Base-by-base conservation (phyloP, 2,797 vertebrate genomes). In the Remorina albescens region DNA sequence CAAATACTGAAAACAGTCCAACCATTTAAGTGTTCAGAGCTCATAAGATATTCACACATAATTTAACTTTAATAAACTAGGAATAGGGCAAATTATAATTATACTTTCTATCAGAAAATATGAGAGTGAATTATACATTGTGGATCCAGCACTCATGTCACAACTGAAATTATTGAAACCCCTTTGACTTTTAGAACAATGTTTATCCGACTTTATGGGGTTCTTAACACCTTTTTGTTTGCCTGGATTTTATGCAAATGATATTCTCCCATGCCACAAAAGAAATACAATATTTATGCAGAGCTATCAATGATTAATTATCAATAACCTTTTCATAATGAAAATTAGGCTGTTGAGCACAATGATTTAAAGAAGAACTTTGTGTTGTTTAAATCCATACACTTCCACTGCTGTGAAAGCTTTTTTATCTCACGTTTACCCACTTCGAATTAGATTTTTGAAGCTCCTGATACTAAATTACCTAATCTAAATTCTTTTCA, bases 201-300 rank as follows among this genome's bases (percentile, higher is more conserved):
- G 37, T 60, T 70, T 63, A 77, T 71, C 28, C 21, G 34, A 21
- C 59, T 71, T 47, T 26, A 73, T 62, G 65, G 55, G 58, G 64
- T 46, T 77, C 21, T n/a, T 16, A 42, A 53, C 42, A 50, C 8
- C 16, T 72, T 77, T 67, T 26, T 65, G 32, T 78, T 59, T 46
- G 58, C 59, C 65, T 32, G 34, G 51, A 18, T 74, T 67, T 66
- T 19, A 74, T 76, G 59, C 28, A 76, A 81, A 79, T 74, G 6
- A 18, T 34, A 23, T 6, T 6, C 0, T 21, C 47, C 64, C 8
- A 75, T 23, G 39, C 28, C 1, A 54, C 15, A 26, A 69, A 68
- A 51, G 19, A 25, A 53, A 66, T 69, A 36, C 28, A 28, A 34
- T 12, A 65, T 21, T 73, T 46, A 30, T 62, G 23, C 53, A 37